Evolutionary conservation across 35 echinoderm and acorn worm species (phyloP).

Genomic region (Diadema setosum): DNA sequence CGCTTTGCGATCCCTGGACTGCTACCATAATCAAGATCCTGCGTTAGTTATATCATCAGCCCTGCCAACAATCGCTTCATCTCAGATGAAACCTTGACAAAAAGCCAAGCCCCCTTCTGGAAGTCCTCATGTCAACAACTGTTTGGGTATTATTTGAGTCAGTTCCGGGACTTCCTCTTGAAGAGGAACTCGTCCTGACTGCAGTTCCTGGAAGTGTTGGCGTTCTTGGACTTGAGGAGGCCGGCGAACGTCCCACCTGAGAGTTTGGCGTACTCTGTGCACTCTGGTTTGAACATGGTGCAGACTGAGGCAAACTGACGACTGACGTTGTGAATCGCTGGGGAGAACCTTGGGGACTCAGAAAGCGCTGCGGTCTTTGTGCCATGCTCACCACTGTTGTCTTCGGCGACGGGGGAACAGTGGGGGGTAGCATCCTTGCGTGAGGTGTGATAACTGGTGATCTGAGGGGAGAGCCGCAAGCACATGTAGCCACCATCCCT

Average conservation of each 20-base stretch:
- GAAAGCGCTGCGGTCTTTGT: background rate
- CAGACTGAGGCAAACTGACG: background rate
- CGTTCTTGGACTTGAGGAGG: background rate
- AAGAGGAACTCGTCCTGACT: background rate
- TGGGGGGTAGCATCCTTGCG: background rate
- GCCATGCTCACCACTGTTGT: background rate
- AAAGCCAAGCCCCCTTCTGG: background rate
- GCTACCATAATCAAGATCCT: background rate
- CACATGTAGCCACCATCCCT: background rate
- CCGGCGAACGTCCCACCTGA: background rate
- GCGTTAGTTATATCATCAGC: background rate
- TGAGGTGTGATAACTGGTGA: background rate
- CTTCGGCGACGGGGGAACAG: constrained; percentile 5
- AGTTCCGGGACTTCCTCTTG: background rate
- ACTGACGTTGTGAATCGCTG: background rate
- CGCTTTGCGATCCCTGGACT: background rate
- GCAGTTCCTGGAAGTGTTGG: background rate
- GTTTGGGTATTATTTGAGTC: background rate
- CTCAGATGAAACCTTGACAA: background rate
- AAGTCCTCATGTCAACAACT: constrained; percentile 1
- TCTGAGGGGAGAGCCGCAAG: background rate
- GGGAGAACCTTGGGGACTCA: background rate
- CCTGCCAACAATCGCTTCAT: background rate
- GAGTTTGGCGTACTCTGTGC: background rate
- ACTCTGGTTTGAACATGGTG: background rate